Conservation (phyloP, 2,113 vertebrate genomes). For the Synodontis membranacea region DNA sequence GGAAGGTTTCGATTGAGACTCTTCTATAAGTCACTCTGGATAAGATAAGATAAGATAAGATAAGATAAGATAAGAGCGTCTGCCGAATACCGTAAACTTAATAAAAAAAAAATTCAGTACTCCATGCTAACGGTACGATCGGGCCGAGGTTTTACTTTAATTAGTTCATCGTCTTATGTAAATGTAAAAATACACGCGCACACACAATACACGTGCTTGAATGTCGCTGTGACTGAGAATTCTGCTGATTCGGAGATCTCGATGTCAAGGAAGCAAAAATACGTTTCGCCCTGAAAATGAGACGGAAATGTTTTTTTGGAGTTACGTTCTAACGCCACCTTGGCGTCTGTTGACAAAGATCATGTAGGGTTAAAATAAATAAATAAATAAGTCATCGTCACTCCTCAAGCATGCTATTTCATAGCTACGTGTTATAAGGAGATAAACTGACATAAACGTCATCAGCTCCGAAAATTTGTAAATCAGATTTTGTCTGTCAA, state of each 20-base stretch:
- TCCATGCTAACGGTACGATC: no score
- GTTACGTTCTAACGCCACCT: neutral
- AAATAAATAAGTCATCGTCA: no score
- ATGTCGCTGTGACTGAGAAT: neutral
- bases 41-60: no score
- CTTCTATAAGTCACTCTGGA: neutral
- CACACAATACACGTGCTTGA: neutral
- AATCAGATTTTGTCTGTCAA: neutral
- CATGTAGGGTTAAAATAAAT: no score
- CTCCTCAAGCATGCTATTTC: no score
- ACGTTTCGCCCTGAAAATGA: neutral
- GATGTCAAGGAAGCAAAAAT: neutral
- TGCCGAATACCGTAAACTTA: no score
- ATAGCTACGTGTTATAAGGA: neutral
- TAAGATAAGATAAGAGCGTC: no score
- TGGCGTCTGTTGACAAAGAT: no score
- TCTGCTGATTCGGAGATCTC: neutral
- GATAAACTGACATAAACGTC: neutral
- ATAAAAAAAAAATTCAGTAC: no score
- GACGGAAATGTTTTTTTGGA: neutral
- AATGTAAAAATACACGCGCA: neutral
- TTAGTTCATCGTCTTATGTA: no score
- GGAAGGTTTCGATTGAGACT: no score
- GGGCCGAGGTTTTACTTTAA: no score
- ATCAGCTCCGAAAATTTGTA: neutral